Percentiles rank a stretch among this genome's conserved stretches.
phyloP scores from a whole-genome alignment of 2,797 vertebrate species.

The Siniperca obscura region DNA sequence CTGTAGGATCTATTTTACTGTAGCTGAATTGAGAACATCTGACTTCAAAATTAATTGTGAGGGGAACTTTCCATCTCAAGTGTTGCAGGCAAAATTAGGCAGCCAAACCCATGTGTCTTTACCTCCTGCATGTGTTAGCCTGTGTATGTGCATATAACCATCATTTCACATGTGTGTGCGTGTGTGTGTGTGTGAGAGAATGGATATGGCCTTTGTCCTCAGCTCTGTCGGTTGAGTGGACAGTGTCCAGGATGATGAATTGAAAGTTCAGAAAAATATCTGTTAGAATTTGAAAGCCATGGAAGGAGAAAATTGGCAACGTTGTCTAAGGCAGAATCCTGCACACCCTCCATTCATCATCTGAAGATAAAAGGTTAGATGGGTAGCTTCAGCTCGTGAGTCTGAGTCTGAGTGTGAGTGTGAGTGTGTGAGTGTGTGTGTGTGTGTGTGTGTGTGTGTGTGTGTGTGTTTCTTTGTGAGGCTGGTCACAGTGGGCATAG shows the following conservation, averaged over 20 bases:
- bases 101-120: constrained; percentile 18
- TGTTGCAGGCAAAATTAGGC: constrained; percentile 50
- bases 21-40: not conserved
- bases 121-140: not conserved
- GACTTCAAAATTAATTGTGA: not conserved
- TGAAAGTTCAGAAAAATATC: constrained; percentile 82
- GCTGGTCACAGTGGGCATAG: constrained; percentile 16
- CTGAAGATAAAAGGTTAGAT: constrained; percentile 80
- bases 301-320: constrained; percentile 83
- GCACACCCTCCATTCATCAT: constrained; percentile 79
- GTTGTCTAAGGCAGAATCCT: constrained; percentile 77
- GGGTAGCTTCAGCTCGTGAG: constrained; percentile 21
- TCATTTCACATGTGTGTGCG: constrained; percentile 13
- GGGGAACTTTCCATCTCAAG: not conserved
- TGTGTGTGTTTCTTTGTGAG: constrained; percentile 19
- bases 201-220: constrained; percentile 71
- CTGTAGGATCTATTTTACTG: not conserved
- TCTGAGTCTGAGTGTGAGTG: constrained; percentile 17
- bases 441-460: constrained; percentile 1
- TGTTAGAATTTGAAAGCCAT: constrained; percentile 78
- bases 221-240: constrained; percentile 69
- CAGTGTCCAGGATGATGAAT: constrained; percentile 80
- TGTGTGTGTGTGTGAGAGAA: constrained; percentile 44
- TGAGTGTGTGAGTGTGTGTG: constrained; percentile 10
- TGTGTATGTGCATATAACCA: not conserved